Base-by-base conservation (phyloP, 2,888 invertebrate genomes). In the Branchipolynoe longqiensis region DNA sequence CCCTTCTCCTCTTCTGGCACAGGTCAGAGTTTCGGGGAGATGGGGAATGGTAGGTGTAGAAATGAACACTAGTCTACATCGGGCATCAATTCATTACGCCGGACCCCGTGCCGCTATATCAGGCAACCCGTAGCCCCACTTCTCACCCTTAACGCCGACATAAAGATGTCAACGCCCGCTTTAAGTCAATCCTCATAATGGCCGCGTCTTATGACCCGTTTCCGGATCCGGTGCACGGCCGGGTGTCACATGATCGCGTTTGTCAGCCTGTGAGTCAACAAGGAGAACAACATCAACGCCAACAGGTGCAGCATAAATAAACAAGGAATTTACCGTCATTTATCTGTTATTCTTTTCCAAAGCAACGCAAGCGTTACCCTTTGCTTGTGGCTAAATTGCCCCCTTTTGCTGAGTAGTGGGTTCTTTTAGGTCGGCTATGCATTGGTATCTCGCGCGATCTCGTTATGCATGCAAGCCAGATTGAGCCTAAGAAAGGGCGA, bases 111-210 rank as follows among this genome's bases (percentile, higher is more conserved):
- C 33, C 64, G 31, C 59, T 64, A 33, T 64, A 4, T n/a, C 59
- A 4, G 64, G 8, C 64, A 8, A 28, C 64, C 6, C 33, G 33
- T 6, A 6, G 8, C 48, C 48, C 64, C 64, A 64, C 64, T 33
- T 64, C 22, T 64, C 64, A 64, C 33, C 12, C 12, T 64, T 64
- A 64, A 33, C 33, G 48, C 64, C 64, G 12, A 64, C 64, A 64
- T 64, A 64, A 64, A 64, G 33, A 33, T 64, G 64, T 64, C 64
- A 64, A 12, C 64, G 33, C 6, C 33, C 31, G 64, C 33, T 22
- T 64, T 64, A 64, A 64, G 64, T 64, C 64, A 64, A 64, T 64
- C 64, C 33, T 25, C 64, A 64, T 64, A 64, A 64, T 33, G 64
- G 31, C 64, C 2, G 6, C 4, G 64, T 64, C 64, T 31, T 31